Conservation (phyloP, 2,113 vertebrate species). For the Orthonyx spaldingii region DNA sequence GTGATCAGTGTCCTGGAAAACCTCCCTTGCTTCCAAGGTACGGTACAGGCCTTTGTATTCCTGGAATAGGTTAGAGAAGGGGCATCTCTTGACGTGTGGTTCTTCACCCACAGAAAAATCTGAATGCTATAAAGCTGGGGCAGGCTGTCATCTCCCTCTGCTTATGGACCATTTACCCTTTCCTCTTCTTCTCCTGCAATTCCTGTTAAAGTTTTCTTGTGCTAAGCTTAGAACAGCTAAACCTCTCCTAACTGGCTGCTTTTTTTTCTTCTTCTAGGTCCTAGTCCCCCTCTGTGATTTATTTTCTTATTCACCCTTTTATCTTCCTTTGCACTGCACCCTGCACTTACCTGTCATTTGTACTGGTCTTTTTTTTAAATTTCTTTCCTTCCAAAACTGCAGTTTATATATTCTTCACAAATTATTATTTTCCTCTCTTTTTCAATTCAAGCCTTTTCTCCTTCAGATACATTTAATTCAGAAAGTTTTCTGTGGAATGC, state of each 20-base stretch:
- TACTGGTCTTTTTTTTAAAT: neutral
- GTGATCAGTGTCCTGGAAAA: neutral
- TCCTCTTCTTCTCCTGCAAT: neutral
- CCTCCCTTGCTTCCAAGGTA: accelerated
- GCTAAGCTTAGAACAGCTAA: neutral
- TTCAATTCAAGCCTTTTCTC: neutral
- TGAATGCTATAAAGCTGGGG: neutral
- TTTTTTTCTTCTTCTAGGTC: neutral
- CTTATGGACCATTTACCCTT: neutral
- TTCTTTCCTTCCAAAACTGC: neutral
- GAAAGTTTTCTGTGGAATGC: neutral
- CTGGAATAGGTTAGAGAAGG: neutral
- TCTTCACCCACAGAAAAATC: neutral
- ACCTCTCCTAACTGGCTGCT: neutral
- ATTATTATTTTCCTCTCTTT: neutral
- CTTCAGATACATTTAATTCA: neutral
- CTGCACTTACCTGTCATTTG: neutral
- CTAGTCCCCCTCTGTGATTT: neutral
- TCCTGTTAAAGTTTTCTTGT: neutral
- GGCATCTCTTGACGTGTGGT: accelerated
- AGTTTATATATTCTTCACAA: neutral
- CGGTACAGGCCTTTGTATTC: neutral
- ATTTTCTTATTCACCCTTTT: neutral
- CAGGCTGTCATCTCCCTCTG: neutral
- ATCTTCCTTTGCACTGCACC: neutral